Evolutionary conservation across 2,113 vertebrate species (phyloP).

Genomic region (Aptenodytes forsteri): DNA sequence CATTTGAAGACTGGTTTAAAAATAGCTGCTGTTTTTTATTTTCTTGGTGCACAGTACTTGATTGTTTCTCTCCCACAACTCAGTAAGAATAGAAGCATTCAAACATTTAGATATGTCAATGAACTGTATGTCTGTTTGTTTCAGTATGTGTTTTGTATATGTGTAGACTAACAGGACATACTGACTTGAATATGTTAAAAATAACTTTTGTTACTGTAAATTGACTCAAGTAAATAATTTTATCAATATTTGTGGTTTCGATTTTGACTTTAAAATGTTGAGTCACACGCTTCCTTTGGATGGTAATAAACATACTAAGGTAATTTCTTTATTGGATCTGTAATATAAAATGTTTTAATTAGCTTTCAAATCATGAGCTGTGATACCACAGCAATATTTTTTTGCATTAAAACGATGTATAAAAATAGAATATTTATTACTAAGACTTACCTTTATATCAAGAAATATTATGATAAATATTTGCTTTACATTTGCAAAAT

Average conservation of each 20-base stretch:
- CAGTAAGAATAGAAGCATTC: not conserved
- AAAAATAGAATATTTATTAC: not conserved
- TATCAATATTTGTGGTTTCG: not conserved
- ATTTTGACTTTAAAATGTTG: not conserved
- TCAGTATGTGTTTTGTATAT: not conserved
- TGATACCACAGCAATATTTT: not conserved
- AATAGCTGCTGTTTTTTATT: not conserved
- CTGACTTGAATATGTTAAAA: not conserved
- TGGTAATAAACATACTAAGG: not conserved
- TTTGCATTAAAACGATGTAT: not conserved
- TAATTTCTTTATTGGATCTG: not conserved
- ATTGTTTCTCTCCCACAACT: not conserved
- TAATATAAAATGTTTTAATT: not conserved
- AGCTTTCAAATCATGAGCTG: not conserved
- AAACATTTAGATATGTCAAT: not conserved
- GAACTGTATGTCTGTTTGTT: not conserved
- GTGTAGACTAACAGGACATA: rapidly evolving
- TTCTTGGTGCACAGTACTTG: not conserved
- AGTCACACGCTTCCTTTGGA: not conserved
- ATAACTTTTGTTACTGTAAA: not conserved
- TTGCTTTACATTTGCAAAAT: not conserved
- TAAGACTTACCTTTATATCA: not conserved
- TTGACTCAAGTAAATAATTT: not conserved
- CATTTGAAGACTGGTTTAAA: not conserved
- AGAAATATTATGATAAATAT: not conserved